Evolutionary conservation across 2,888 invertebrate genomes (phyloP), one percentile per base, ranked within the genome.

Genomic region (Molorchus minor): DNA sequence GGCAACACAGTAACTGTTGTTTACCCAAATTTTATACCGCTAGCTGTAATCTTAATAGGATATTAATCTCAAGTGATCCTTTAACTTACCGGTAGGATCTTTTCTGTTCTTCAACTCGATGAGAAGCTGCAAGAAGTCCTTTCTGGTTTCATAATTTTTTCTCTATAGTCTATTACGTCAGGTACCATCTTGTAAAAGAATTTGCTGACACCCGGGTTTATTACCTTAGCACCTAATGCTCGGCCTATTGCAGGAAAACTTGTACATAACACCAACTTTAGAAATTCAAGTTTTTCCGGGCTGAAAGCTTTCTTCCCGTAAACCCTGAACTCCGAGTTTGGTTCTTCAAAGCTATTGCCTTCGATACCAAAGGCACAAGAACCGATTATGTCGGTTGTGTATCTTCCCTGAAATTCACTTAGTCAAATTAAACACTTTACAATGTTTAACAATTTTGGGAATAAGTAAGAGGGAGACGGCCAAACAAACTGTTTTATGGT

Each of bases 351-450:
- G 13, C 83, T 82, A 65, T 86, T 83, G 61, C 83, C 83, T 58
- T 86, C 84, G 2, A 86, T 77, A 29, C 86, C 86, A 70, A 86
- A 87, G 5, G 85, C 86, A 51, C 85, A 83, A 56, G 83, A 83
- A 0, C 65, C 67, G 13, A 68, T 67, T 5, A 68, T 58, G 41
- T 69, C 69, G 5, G 67, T 69, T 1, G 65, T 53, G 38, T 51
- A 67, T 15, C 56, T 49, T 1, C 60, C 62, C 62, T 21, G 53
- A 63, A 55, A n/a, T n/a, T n/a, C n/a, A n/a, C n/a, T n/a, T n/a
- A n/a, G n/a, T n/a, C n/a, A n/a, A n/a, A n/a, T n/a, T n/a, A n/a
- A n/a, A n/a, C n/a, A n/a, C n/a, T n/a, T n/a, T n/a, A n/a, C n/a
- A n/a, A n/a, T n/a, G n/a, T n/a, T n/a, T n/a, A n/a, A n/a, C n/a